Evolutionary conservation across 92 coral and sea anemone genomes (phyloP).

Genomic region (Porites lobata): DNA sequence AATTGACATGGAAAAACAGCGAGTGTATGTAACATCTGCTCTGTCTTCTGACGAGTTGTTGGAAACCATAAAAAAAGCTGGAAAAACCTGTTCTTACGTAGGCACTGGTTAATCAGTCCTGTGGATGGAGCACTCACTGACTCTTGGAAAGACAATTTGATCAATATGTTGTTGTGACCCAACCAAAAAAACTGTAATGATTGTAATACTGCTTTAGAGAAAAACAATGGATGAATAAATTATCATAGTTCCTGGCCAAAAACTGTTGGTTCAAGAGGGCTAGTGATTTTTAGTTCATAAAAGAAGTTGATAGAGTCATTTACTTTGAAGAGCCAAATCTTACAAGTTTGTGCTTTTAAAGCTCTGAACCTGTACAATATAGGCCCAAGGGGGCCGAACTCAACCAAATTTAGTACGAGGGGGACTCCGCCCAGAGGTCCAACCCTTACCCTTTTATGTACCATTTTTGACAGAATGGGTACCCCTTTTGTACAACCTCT

Average conservation of each 20-base stretch:
- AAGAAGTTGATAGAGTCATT: no score
- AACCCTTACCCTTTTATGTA: no score
- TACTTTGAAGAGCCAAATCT: no score
- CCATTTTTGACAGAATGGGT: no score
- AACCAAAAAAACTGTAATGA: neutral
- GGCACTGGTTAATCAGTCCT: conserved; percentile 67
- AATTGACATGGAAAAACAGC: conserved; percentile 91
- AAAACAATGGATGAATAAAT: neutral
- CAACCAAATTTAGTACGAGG: no score
- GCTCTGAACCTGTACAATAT: no score
- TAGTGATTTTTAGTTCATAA: no score
- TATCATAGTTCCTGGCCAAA: neutral
- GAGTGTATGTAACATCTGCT: conserved; percentile 89
- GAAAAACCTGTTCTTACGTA: conserved; percentile 79
- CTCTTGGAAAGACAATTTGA: neutral
- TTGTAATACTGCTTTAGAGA: no score
- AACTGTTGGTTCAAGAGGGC: neutral
- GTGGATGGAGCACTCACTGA: neutral
- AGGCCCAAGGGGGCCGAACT: no score
- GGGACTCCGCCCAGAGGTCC: no score
- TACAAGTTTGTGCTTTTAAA: no score
- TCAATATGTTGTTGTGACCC: neutral
- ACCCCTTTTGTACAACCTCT: no score
- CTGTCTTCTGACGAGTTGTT: conserved; percentile 87
- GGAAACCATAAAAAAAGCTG: conserved; percentile 90